These are phyloP conservation scores for Atrina japonica DNA, from an alignment of 2,888 invertebrate species.

Conservation along the genomic window DNA sequence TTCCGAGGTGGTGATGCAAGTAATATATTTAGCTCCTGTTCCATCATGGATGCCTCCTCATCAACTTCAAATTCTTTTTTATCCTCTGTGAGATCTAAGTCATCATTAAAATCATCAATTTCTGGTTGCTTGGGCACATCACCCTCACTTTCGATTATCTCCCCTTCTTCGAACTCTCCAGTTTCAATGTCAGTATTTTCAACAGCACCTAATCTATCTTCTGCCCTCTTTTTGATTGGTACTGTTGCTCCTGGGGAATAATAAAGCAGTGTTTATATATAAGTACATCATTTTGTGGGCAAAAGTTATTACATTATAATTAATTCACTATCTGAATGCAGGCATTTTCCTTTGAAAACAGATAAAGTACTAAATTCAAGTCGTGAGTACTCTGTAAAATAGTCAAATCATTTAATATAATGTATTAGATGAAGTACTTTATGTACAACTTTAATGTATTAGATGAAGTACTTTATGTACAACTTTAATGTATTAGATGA, in stretches of 20 bases:
- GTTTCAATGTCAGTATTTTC: background rate
- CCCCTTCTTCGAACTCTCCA: conserved; percentile 38
- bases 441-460: no score
- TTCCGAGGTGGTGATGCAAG: conserved; percentile 83
- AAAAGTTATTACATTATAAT: no score
- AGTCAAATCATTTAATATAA: no score
- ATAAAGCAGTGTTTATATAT: background rate
- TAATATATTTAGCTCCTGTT: conserved; percentile 63
- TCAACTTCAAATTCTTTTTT: conserved; percentile 48
- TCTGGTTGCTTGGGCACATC: conserved; percentile 9
- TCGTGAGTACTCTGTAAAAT: no score
- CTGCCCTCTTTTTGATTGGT: conserved; percentile 16
- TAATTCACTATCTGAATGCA: no score
- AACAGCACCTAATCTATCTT: conserved; percentile 20
- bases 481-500: no score
- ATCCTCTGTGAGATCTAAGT: conserved; percentile 9
- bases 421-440: no score
- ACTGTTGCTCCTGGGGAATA: conserved; percentile 18
- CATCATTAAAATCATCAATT: conserved; percentile 45
- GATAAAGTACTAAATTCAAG: no score
- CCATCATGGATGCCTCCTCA: conserved; percentile 54
- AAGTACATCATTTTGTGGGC: no score
- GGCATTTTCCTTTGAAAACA: no score
- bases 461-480: no score
- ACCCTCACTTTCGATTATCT: conserved; percentile 27